Evolutionary conservation across 2,888 invertebrate genomes (phyloP), one percentile per base, ranked within the genome.

Genomic region (Conus canariensis): DNA sequence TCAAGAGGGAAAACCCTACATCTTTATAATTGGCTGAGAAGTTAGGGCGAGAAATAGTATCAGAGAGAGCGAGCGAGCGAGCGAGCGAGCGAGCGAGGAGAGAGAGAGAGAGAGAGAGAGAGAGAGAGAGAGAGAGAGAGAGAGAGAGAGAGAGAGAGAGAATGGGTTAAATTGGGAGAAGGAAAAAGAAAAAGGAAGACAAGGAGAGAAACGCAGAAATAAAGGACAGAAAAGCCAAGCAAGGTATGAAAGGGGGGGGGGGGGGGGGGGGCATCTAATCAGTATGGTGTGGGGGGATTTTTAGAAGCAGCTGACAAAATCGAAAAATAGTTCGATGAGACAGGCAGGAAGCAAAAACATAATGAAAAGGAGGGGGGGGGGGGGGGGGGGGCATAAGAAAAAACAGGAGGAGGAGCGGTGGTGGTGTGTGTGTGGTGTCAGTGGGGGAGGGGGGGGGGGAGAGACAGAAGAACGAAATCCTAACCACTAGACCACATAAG

Each of bases 101-200:
- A 22, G 85, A 59, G 85, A 85, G n/a, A 58, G 85, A 85, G 70
- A 70, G 70, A 14, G 70, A 70, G 19, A 70, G 82, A 82, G 82
- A 82, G 82, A 82, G 82, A 59, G 59, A 59, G 59, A 59, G 59
- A 59, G 59, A 82, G 82, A 82, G 58, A 85, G 85, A 85, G 85
- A 85, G 14, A 85, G 85, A 85, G 82, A 85, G 14, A 85, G 85
- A 85, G 58, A 85, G 85, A 85, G 14, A 85, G 85, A 58, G 58
- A 56, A 9, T 16, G 58, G 30, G 0, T 30, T 30, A 2, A 30
- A 30, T 30, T 30, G 22, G n/a, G 58, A 19, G 85, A 58, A 16
- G 5, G 77, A 16, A 30, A 25, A 30, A 77, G 4, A 6, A 12
- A 30, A 5, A 80, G 80, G 0, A 12, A 80, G 30, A 30, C 3